Base-by-base conservation (phyloP, 2,797 vertebrate species). In the Xerus rutilus region DNA sequence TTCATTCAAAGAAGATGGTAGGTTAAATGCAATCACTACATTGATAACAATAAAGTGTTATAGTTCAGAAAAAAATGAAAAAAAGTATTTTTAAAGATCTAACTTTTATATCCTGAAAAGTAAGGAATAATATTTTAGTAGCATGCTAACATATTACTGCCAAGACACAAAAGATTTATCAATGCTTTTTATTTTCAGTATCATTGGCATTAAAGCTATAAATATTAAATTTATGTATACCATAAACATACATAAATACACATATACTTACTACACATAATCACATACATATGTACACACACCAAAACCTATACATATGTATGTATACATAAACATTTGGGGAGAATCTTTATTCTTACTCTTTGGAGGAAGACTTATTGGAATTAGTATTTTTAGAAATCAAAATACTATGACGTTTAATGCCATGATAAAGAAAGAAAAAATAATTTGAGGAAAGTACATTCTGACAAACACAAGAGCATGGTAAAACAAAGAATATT, bases 401-500 rank as follows among this genome's bases (percentile, higher is more conserved):
- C 47, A 77, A 89, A 89, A 59, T 89, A 57, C 5, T 76, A 5
- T 74, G 18, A 74, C 30, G 20, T 92, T 82, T 94, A 52, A 14
- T 76, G 20, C 32, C 20, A 45, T 57, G 4, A 88, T 35, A 83
- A 67, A 54, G 21, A 74, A 73, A 69, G 65, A 32, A 86, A 90
- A 70, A 23, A 32, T 77, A 20, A 92, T 72, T 89, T 87, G 39
- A 96, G 47, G 59, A 87, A 88, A 87, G 15, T 59, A 12, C 35
- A 88, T 87, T 83, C 30, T 78, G 57, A 3, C 49, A 35, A 62
- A 73, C 30, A 39, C 6, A 39, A 49, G n/a, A n/a, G 3, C 65
- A 88, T 23, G 43, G 32, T 59, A 87, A 73, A 73, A 78, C 39
- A 91, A 67, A 77, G 52, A 91, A 76, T 57, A 70, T 7, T 32